phyloP scores from a whole-genome alignment of 2,797 vertebrate genomes.

The Phoeniculus purpureus region DNA sequence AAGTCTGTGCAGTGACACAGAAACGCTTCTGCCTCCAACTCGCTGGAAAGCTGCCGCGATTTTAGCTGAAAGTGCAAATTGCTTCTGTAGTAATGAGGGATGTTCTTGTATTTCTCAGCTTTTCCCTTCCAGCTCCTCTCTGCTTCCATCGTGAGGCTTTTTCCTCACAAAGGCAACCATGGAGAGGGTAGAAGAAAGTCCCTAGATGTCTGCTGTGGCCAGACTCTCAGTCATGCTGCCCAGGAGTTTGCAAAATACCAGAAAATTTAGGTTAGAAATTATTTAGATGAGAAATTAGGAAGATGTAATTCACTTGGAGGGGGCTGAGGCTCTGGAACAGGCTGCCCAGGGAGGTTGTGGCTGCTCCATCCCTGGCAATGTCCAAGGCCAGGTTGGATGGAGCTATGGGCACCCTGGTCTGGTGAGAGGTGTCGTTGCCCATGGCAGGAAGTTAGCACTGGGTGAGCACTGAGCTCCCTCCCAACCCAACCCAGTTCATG shows the following conservation, averaged over 20 bases:
- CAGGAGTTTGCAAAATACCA: background rate
- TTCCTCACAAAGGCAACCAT: background rate
- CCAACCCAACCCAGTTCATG: no score
- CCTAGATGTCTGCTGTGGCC: background rate
- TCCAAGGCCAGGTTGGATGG: no score
- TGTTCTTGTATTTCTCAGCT: background rate
- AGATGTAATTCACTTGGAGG: no score
- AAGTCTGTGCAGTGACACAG: slow-evolving; percentile 25
- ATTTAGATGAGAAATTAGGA: no score
- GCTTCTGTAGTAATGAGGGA: background rate
- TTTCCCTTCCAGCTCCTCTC: background rate
- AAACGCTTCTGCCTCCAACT: slow-evolving; percentile 8
- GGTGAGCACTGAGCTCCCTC: no score
- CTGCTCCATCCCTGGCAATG: no score
- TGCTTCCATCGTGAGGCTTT: background rate
- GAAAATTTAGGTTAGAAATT: no score
- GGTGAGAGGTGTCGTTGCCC: no score
- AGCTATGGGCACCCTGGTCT: no score
- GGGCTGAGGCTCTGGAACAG: no score
- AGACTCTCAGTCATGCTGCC: background rate
- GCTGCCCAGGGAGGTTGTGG: no score
- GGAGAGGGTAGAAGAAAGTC: background rate
- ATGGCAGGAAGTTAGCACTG: no score
- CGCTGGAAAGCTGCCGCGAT: background rate
- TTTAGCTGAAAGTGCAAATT: background rate